Evolutionary conservation across 2,113 vertebrate genomes (phyloP), one percentile per base, ranked within the genome.

Genomic region (Labeo rohita): DNA sequence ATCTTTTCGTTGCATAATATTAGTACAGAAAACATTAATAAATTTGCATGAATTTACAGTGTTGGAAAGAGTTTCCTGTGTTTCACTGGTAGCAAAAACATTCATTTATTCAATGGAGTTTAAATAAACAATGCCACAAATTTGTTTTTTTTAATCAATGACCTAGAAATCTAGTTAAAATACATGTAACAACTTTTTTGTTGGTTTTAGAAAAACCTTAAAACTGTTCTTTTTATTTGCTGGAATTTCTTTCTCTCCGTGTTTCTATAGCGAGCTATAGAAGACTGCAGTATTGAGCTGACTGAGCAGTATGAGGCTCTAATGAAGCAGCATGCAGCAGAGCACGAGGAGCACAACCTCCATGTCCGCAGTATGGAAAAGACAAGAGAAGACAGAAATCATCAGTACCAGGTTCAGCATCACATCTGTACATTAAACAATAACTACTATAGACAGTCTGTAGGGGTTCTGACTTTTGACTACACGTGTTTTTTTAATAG

Each of bases 321-420:
- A 72, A 0, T 95, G 86, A 95, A 95, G 92, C 95, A 95, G 10
- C 95, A 96, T 87, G 93, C 92, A 72, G 94, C 94, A 28, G 95
- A 95, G 84, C 94, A 96, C 90, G 93, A 94, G 10, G 94, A 96
- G 83, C 92, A 96, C 63, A 94, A 96, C 83, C 93, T 94, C 3
- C 94, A 94, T 28, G 90, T 96, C 0, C 93, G 95, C 84, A 92
- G 93, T 47, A 94, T 96, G 39, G 92, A 95, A 85, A 95, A 94
- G 85, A 93, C 93, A 45, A 92, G 92, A 88, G 95, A 96, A 6
- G 96, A 97, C 56, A 95, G 95, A 78, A 95, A 95, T 91, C 95
- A 94, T 86, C 96, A 95, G 80, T 95, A 96, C 82, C 94, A 96
- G 96, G 96, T 97, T 63, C 23, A 63, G 8, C n/a, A 16, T 68